Evolutionary conservation across 2,888 invertebrate genomes (phyloP).

Genomic region (Calephelis perditalis): DNA sequence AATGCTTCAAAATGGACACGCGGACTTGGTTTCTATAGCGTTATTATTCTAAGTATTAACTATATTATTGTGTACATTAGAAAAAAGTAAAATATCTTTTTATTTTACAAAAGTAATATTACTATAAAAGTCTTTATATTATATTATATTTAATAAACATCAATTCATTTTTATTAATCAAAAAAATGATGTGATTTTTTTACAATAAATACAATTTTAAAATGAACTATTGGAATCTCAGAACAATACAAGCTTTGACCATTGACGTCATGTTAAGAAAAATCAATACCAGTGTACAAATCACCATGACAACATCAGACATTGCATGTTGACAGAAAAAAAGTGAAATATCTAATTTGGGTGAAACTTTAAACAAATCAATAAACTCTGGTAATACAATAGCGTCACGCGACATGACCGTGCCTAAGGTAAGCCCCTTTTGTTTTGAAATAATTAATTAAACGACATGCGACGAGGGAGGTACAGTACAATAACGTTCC

Average conservation of each 20-base stretch:
- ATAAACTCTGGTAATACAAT: slow-evolving; percentile 61
- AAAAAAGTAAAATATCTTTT: no score
- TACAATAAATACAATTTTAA: no score
- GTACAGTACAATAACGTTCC: neutral
- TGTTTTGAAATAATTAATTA: slow-evolving; percentile 61
- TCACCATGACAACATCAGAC: slow-evolving; percentile 47
- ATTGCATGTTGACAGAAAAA: slow-evolving; percentile 53
- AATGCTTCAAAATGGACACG: no score
- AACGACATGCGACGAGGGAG: slow-evolving; percentile 48
- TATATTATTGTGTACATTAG: no score
- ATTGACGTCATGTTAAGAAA: slow-evolving; percentile 12
- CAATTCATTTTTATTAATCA: no score
- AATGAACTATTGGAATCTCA: no score
- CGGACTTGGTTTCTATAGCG: no score
- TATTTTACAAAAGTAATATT: no score
- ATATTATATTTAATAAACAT: no score
- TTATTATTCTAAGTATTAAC: no score
- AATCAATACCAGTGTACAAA: slow-evolving; percentile 47
- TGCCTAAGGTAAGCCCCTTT: slow-evolving; percentile 58
- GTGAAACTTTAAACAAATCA: slow-evolving; percentile 61
- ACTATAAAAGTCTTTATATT: no score
- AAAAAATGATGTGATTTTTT: no score
- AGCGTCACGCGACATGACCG: slow-evolving; percentile 67
- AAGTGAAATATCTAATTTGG: slow-evolving; percentile 64
- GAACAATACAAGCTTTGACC: neutral